Conservation (phyloP, 2,888 invertebrate genomes). For the Campaea margaritaria region DNA sequence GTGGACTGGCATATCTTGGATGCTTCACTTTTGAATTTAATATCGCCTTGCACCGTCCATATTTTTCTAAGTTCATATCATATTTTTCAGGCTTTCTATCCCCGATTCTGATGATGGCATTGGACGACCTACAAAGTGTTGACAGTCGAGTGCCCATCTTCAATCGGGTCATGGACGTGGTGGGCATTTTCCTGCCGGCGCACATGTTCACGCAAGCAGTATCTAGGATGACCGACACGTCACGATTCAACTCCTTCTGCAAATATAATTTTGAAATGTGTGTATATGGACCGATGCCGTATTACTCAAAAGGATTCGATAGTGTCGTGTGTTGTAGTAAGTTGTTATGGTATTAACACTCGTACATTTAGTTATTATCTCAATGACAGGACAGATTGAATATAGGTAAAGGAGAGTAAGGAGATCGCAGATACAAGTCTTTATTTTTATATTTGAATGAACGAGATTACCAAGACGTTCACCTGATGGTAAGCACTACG, state of each 20-base stretch:
- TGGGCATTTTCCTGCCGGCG: slow-evolving; percentile 11
- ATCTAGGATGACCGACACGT: slow-evolving; percentile 14
- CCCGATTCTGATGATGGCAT: neutral
- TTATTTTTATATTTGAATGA: no score
- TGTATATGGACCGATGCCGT: neutral
- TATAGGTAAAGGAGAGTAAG: no score
- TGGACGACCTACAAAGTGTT: neutral
- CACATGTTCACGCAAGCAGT: slow-evolving; percentile 19
- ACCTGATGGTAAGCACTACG: no score
- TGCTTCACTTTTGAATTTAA: no score
- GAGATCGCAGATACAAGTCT: no score
- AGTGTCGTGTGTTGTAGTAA: neutral
- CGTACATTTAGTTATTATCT: no score
- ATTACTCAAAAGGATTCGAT: neutral
- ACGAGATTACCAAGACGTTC: no score
- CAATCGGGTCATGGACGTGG: slow-evolving; percentile 12
- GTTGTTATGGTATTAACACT: neutral
- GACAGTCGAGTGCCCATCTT: slow-evolving; percentile 8
- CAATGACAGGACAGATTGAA: no score
- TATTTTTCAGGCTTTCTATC: no score
- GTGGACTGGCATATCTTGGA: no score
- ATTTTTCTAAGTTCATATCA: no score
- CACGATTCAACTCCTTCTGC: slow-evolving; percentile 21
- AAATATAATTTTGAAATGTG: slow-evolving; percentile 11
- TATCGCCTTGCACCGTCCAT: no score